These are phyloP conservation scores for Ptychadena robeensis DNA, from an alignment of 2,797 vertebrate species.

Conservation along the genomic window DNA sequence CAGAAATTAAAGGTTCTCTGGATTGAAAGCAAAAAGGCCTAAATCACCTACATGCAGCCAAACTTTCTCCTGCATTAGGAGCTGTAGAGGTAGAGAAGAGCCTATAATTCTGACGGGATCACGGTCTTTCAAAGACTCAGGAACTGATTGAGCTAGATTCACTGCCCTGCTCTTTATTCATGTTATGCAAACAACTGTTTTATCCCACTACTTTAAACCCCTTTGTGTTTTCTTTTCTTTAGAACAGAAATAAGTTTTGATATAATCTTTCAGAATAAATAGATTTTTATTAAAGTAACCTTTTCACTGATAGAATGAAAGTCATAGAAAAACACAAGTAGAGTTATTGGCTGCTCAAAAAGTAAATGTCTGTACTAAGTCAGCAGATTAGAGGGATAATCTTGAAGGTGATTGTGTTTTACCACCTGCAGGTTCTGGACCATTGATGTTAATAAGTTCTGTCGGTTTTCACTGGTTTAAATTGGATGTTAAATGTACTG, in stretches of 20 bases:
- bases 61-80: conserved; percentile 65
- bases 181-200: conserved; percentile 48
- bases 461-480: conserved; percentile 15
- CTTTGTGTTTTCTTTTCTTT: conserved; percentile 44
- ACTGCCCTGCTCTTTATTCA: background rate
- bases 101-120: conserved; percentile 64
- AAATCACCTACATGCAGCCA: conserved; percentile 71
- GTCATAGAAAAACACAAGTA: conserved; percentile 24
- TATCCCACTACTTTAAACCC: conserved; percentile 51
- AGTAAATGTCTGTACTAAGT: conserved; percentile 45
- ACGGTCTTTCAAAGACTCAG: conserved; percentile 60
- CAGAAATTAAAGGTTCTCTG: conserved; percentile 75
- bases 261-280: conserved; percentile 57
- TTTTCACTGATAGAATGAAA: conserved; percentile 34
- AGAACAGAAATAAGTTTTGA: conserved; percentile 59
- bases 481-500: background rate
- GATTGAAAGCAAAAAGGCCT: conserved; percentile 65
- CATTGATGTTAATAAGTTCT: background rate
- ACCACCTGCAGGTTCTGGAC: conserved; percentile 18
- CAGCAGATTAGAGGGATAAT: conserved; percentile 41
- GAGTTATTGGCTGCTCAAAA: conserved; percentile 32
- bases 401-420: conserved; percentile 32
- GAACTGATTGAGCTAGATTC: conserved; percentile 18
- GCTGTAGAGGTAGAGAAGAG: conserved; percentile 68
- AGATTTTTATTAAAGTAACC: conserved; percentile 51